Evolutionary conservation across 1,140 invertebrate genomes (phyloP), one percentile per base, ranked within the genome.

Genomic region (Zaprionus africanus): DNA sequence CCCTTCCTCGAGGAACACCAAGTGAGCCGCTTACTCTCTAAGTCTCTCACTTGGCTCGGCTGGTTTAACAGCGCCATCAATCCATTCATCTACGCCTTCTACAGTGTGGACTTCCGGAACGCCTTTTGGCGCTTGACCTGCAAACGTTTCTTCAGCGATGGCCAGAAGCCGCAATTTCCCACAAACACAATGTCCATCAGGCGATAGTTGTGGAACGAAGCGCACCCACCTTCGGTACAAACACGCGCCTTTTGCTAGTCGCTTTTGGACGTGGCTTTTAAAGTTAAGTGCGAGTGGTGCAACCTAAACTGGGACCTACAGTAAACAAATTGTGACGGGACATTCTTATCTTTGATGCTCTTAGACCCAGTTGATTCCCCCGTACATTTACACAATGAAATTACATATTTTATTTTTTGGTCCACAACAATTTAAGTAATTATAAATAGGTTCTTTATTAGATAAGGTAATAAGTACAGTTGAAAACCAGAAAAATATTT

Each of bases 41-140:
- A 95, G 53, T 95, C 96, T 49, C 93, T 98, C 38, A 98, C 97
- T 0, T 99, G 98, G 98, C 94, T 98, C 41, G 98, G 96, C 1
- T 98, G 98, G 96, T 96, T 98, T 69, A 99, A 99, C 93, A 98
- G 97, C 5, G 96, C 96, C 1, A 97, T 97, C 60, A 97, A 97
- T 93, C 97, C 97, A 0, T 97, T 97, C 83, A 97, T 97, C 79
- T 97, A 97, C 82, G 97, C 97, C n/a, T 97, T 97, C 85, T 97
- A 97, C 91, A 97, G 96, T 78, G 95, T 95, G 0, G 96, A 97
- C 90, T 98, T 98, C 92, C 95, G 97, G 78, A 93, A 96, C 64
- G 97, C 97, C 0, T 97, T 98, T 81, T 97, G 96, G 96, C 93
- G 96, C 66, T 87, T 97, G n/a, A 97, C 96, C 7, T 94, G 78